phyloP scores from a whole-genome alignment of 2,113 vertebrate species.

The Stigmatopora argus region DNA sequence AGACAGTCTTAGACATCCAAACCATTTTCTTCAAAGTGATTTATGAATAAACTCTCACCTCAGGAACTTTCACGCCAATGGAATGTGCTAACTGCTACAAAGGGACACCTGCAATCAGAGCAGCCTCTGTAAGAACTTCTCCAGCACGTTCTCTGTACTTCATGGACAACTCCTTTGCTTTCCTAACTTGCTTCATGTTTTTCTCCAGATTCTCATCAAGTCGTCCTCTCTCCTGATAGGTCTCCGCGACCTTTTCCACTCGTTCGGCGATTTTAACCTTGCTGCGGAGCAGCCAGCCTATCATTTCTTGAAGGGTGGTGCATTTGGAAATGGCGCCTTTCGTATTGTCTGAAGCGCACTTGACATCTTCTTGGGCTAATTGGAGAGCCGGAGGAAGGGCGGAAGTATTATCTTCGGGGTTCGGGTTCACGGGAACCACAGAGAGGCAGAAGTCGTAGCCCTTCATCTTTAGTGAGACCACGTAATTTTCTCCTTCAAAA shows the following conservation, averaged over 20 bases:
- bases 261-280: constrained; percentile 46
- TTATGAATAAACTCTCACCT: too few relatives aligned
- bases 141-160: constrained; percentile 53
- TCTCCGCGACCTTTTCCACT: constrained; percentile 29
- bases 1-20: too few relatives aligned
- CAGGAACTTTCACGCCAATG: too few relatives aligned
- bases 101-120: constrained; percentile 44
- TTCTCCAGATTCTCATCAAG: constrained; percentile 56
- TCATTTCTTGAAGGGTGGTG: constrained; percentile 51
- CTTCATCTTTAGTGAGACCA: constrained; percentile 58
- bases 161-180: constrained; percentile 57
- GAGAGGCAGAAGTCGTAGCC: constrained; percentile 68
- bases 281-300: constrained; percentile 51
- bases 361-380: constrained; percentile 54
- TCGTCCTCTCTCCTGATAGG: constrained; percentile 56
- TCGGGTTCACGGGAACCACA: constrained; percentile 39
- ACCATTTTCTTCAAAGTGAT: too few relatives aligned
- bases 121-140: constrained; percentile 55
- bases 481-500: constrained; percentile 41
- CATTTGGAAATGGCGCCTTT: constrained; percentile 49
- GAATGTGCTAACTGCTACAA: not conserved
- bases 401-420: constrained; percentile 9
- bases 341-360: constrained; percentile 45
- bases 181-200: constrained; percentile 56
- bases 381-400: constrained; percentile 47